A percentile compares a stretch with the other conserved stretches of the same genome.
Evolutionary conservation across 37 sponge, comb jelly and placozoan genomes (phyloP).

Genomic region (Geodia barretti): DNA sequence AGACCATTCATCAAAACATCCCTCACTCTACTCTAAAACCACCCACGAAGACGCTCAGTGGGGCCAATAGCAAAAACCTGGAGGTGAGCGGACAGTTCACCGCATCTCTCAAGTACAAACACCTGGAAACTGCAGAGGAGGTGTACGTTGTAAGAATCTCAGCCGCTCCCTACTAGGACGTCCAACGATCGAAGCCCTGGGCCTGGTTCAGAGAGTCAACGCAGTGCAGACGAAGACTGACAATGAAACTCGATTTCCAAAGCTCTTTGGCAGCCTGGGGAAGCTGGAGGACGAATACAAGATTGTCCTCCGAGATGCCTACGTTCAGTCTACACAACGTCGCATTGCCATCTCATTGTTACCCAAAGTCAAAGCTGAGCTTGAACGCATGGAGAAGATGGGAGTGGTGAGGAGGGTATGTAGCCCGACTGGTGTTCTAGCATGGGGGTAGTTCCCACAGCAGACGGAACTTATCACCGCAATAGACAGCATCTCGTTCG

Average conservation of each 20-base stretch:
- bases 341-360: conserved; percentile 25
- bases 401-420: conserved; percentile 21
- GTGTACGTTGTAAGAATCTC: background rate
- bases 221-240: background rate
- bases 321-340: conserved; percentile 23
- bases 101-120: background rate
- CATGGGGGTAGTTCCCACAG: conserved; percentile 30
- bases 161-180: background rate
- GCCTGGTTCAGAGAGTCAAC: background rate
- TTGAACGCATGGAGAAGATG: conserved; percentile 30
- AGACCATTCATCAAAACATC: background rate
- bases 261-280: conserved; percentile 21
- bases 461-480: background rate
- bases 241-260: too few species aligned
- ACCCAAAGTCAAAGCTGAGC: conserved; percentile 30
- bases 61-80: background rate
- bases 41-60: background rate
- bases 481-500: background rate
- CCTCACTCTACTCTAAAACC: background rate
- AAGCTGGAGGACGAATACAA: conserved; percentile 29
- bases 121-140: background rate
- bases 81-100: background rate
- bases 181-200: background rate
- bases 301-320: conserved; percentile 10
- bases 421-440: conserved; percentile 27